A percentile compares a stretch with the other conserved stretches of the same genome.
These are phyloP conservation scores for Porites australiensis DNA, from an alignment of 64 coral and sea anemone genomes.

Conservation along the genomic window DNA sequence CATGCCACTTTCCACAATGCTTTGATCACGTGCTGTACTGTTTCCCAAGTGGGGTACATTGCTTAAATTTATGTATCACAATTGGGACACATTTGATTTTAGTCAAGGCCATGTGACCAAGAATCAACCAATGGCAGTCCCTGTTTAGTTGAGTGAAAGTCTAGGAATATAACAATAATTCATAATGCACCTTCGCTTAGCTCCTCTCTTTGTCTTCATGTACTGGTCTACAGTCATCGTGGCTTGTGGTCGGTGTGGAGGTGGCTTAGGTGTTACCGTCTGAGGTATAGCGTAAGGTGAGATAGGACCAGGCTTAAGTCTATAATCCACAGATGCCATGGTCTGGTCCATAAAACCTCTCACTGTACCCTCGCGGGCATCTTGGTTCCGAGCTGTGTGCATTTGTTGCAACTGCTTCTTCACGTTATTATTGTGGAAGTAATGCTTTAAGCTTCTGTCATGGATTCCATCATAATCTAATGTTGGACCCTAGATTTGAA, in stretches of 20 bases:
- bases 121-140: too few species aligned
- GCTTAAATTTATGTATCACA: too few species aligned
- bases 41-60: too few species aligned
- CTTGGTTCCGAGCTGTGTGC: slow-evolving; percentile 45
- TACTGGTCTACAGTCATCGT: slow-evolving; percentile 90
- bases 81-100: neutral
- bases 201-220: slow-evolving; percentile 91
- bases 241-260: slow-evolving; percentile 83
- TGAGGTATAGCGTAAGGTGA: slow-evolving; percentile 90
- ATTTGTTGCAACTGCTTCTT: slow-evolving; percentile 90
- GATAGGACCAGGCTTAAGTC: slow-evolving; percentile 73
- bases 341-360: slow-evolving; percentile 80
- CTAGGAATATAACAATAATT: neutral
- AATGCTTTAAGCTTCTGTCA: slow-evolving; percentile 97
- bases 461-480: slow-evolving; percentile 96
- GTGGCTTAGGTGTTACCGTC: slow-evolving; percentile 53
- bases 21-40: too few species aligned
- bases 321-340: slow-evolving; percentile 90
- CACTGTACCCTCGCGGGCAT: slow-evolving; percentile 67
- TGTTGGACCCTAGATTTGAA: slow-evolving; percentile 80
- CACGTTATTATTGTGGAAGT: slow-evolving; percentile 68
- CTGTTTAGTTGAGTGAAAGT: too few species aligned
- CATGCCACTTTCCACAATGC: too few species aligned
- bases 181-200: slow-evolving; percentile 70
- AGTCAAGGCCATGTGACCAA: neutral